Conservation (phyloP, 2,888 invertebrate species). For the Yponomeuta plumbellus region DNA sequence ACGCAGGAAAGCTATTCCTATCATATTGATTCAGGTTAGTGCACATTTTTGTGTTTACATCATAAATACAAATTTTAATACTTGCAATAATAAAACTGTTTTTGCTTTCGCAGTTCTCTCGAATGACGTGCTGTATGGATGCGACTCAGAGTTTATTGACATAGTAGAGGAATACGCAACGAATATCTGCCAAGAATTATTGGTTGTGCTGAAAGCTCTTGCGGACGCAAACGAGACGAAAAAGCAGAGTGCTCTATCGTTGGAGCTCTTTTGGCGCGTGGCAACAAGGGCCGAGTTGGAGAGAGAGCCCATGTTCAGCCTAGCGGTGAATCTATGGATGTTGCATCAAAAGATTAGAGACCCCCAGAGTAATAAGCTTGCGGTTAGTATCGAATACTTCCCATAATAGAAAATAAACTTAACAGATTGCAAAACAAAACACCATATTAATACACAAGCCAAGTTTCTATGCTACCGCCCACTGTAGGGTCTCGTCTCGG, state of each 20-base stretch:
- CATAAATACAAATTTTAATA: not conserved
- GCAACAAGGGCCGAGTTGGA: slow-evolving; percentile 79
- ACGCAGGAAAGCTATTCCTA: slow-evolving; percentile 90
- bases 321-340: slow-evolving; percentile 90
- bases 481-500: too few species aligned
- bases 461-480: not conserved
- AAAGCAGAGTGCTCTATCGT: slow-evolving; percentile 82
- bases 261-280: slow-evolving; percentile 84
- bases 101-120: slow-evolving; percentile 83
- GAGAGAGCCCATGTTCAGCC: slow-evolving; percentile 76
- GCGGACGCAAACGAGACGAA: slow-evolving; percentile 80
- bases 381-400: slow-evolving; percentile 37
- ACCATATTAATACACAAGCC: not conserved
- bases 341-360: slow-evolving; percentile 80
- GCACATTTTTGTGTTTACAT: not conserved
- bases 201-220: slow-evolving; percentile 81
- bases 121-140: slow-evolving; percentile 94
- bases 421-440: too few species aligned
- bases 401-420: not conserved
- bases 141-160: slow-evolving; percentile 88
- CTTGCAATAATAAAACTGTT: not conserved
- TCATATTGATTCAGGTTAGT: slow-evolving; percentile 86
- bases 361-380: slow-evolving; percentile 43
- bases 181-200: slow-evolving; percentile 85
- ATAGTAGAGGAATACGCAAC: slow-evolving; percentile 87